A percentile compares a stretch with the other conserved stretches of the same genome.
Evolutionary conservation across 2,797 vertebrate species (phyloP).

Genomic region (Sebastolobus altivelis): DNA sequence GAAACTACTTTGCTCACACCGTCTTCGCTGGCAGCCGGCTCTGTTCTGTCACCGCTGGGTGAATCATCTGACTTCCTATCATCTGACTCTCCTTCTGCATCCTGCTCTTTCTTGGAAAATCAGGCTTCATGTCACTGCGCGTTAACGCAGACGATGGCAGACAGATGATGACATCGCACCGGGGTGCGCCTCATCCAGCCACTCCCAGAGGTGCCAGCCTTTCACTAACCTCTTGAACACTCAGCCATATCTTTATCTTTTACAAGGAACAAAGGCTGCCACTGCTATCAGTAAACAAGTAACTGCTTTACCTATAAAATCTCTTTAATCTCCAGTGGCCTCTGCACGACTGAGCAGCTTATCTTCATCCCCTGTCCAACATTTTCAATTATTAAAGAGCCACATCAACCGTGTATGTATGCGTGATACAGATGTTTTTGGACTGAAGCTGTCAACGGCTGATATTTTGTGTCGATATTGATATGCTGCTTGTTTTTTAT

Average conservation of each 20-base stretch:
- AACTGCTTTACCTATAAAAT: constrained; percentile 46
- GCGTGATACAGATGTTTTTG: neutral
- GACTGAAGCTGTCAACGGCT: neutral
- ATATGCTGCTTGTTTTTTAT: neutral
- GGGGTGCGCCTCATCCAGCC: constrained; percentile 6
- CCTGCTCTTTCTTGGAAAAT: constrained; percentile 45
- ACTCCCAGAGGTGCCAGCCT: constrained; percentile 39
- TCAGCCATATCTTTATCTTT: constrained; percentile 16
- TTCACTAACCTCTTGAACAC: constrained; percentile 18
- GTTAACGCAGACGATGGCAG: constrained; percentile 43
- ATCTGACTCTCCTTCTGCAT: constrained; percentile 32
- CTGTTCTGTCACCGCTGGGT: constrained; percentile 31
- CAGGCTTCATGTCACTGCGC: constrained; percentile 29
- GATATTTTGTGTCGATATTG: neutral
- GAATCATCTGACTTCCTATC: constrained; percentile 54
- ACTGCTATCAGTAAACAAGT: constrained; percentile 39
- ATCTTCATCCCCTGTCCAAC: constrained; percentile 29
- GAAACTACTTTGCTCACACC: constrained; percentile 1
- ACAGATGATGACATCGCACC: constrained; percentile 44
- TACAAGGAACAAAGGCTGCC: constrained; percentile 27
- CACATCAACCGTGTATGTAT: neutral
- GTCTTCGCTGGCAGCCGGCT: neutral
- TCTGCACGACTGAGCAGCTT: constrained; percentile 41
- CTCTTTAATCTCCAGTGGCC: constrained; percentile 46
- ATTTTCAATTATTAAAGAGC: constrained; percentile 29